Evolutionary conservation across 2,797 vertebrate species (phyloP).

Genomic region (Crenuchus spilurus): DNA sequence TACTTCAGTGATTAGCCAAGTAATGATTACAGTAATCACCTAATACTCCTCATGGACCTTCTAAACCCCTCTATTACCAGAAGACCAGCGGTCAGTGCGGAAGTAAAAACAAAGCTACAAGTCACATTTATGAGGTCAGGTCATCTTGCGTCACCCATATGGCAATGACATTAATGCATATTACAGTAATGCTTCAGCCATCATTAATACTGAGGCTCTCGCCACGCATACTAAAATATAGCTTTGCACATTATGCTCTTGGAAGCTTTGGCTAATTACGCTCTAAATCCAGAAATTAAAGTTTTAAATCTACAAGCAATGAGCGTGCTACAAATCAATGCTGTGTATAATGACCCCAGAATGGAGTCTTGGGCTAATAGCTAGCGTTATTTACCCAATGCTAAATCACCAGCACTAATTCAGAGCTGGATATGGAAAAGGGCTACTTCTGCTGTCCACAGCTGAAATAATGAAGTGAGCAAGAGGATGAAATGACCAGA

Average conservation of each 20-base stretch:
- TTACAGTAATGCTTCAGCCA: constrained; percentile 22
- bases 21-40: neutral
- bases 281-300: constrained; percentile 67
- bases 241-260: constrained; percentile 63
- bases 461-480: neutral
- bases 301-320: constrained; percentile 56
- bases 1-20: neutral
- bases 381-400: neutral
- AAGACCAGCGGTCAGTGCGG: neutral
- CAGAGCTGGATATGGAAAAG: neutral
- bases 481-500: neutral
- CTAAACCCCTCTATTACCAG: neutral
- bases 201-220: constrained; percentile 18
- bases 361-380: neutral
- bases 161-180: constrained; percentile 16
- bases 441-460: neutral
- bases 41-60: neutral
- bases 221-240: constrained; percentile 50
- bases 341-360: constrained; percentile 24
- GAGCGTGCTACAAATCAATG: constrained; percentile 64
- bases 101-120: constrained; percentile 1
- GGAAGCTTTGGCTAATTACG: constrained; percentile 66
- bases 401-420: neutral
- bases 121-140: constrained; percentile 8
- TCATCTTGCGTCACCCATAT: neutral